Percentiles rank a stretch among this genome's conserved stretches.
phyloP scores from a whole-genome alignment of 2,113 vertebrate genomes.

The Gobius niger region DNA sequence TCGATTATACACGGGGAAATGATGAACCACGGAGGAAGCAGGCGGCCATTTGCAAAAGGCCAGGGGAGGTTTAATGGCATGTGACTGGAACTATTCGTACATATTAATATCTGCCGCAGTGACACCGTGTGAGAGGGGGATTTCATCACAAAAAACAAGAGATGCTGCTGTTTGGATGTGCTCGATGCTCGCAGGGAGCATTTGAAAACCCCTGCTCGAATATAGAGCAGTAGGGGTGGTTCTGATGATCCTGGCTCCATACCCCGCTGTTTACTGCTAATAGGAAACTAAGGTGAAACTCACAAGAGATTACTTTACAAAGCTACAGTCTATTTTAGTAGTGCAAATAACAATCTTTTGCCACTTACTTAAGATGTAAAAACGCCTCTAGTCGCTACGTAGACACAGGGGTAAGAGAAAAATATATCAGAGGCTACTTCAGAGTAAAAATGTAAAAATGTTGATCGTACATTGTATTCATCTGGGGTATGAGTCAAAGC shows the following conservation, averaged over 20 bases:
- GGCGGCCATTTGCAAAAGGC: slow-evolving; percentile 50
- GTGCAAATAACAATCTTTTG: background rate
- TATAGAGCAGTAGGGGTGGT: background rate
- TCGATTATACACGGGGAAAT: slow-evolving; percentile 66
- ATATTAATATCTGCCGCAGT: slow-evolving; percentile 45
- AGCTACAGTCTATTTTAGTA: background rate
- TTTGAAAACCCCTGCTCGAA: background rate
- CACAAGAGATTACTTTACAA: background rate
- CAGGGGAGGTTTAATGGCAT: slow-evolving; percentile 53
- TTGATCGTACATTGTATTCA: background rate
- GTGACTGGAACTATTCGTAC: slow-evolving; percentile 58
- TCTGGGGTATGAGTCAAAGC: background rate
- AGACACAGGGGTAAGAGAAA: background rate
- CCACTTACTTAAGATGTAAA: background rate
- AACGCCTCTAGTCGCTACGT: background rate
- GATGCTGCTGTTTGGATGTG: slow-evolving; percentile 1
- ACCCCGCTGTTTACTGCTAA: background rate
- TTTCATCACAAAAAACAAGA: slow-evolving; percentile 5
- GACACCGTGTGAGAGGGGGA: slow-evolving; percentile 21
- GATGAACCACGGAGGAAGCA: slow-evolving; percentile 53
- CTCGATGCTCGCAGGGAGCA: background rate
- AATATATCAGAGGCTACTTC: background rate
- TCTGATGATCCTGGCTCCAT: background rate
- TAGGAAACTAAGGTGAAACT: background rate
- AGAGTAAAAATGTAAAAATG: background rate